A percentile compares a stretch with the other conserved stretches of the same genome.
Evolutionary conservation across 2,797 vertebrate species (phyloP).

Genomic region (Gymnodraco acuticeps): DNA sequence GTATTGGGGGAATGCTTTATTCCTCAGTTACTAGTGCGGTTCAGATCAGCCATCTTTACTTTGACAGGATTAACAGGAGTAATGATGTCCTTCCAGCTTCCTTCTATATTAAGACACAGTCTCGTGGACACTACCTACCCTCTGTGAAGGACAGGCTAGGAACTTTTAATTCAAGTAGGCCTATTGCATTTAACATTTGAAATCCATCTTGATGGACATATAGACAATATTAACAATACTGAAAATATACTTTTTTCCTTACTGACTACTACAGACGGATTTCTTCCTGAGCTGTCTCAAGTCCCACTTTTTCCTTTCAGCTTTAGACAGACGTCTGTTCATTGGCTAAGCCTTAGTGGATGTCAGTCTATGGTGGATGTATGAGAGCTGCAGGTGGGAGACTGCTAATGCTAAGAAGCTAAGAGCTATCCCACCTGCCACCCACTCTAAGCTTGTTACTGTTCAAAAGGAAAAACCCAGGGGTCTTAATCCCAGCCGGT

Average conservation of each 20-base stretch:
- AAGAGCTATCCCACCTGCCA: conserved; percentile 23
- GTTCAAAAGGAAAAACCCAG: conserved; percentile 16
- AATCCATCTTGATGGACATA: not conserved
- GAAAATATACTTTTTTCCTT: not conserved
- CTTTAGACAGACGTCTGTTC: not conserved
- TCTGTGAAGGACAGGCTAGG: conserved; percentile 34
- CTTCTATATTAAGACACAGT: conserved; percentile 54
- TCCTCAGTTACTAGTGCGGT: not conserved
- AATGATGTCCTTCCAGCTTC: conserved; percentile 26
- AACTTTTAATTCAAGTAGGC: not conserved
- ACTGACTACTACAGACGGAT: not conserved
- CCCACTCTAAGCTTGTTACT: conserved; percentile 59
- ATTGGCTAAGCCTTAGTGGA: conserved; percentile 27
- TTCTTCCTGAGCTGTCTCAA: not conserved
- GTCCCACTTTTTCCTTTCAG: not conserved
- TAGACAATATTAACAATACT: not conserved
- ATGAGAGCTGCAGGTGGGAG: conserved; percentile 13
- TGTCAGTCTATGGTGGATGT: not conserved
- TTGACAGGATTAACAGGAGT: conserved; percentile 55
- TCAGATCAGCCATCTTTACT: conserved; percentile 10
- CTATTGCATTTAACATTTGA: not conserved
- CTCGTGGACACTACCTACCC: not conserved
- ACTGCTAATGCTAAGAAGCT: conserved; percentile 59
- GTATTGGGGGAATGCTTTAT: not conserved
- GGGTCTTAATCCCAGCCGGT: not conserved